A percentile compares a stretch with the other conserved stretches of the same genome.
Conservation (phyloP, 2,888 invertebrate genomes). For the Antheraea yamamai region DNA sequence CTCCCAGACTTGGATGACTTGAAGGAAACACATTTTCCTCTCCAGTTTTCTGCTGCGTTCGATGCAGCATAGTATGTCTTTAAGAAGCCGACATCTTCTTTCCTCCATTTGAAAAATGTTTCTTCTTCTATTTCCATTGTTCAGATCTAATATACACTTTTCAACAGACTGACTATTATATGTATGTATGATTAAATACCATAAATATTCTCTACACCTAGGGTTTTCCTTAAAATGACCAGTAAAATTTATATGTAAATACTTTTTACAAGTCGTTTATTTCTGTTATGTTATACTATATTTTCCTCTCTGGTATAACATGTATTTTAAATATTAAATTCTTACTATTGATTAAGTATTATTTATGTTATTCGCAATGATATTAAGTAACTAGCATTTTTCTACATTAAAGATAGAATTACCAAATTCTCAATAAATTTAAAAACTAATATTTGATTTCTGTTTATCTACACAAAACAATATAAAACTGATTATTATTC, state of each 20-base stretch:
- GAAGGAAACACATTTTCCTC: slow-evolving; percentile 63
- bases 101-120: slow-evolving; percentile 51
- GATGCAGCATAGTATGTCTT: slow-evolving; percentile 51
- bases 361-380: not conserved
- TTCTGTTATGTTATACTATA: not conserved
- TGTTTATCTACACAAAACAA: not conserved
- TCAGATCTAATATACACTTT: slow-evolving; percentile 1
- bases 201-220: not conserved
- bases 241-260: not conserved
- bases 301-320: not conserved
- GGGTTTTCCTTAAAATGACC: not conserved
- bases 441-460: not conserved
- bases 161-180: not conserved
- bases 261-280: not conserved
- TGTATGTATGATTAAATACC: not conserved
- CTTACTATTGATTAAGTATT: not conserved
- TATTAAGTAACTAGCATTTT: not conserved
- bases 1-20: slow-evolving; percentile 66
- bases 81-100: slow-evolving; percentile 56
- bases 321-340: not conserved
- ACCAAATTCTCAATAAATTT: not conserved
- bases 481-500: not conserved
- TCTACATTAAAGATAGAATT: not conserved
- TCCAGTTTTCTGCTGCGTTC: slow-evolving; percentile 55
- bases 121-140: slow-evolving; percentile 56